A percentile compares a stretch with the other conserved stretches of the same genome.
Evolutionary conservation across 2,113 vertebrate species (phyloP).

Genomic region (Cyprinodon tularosa): DNA sequence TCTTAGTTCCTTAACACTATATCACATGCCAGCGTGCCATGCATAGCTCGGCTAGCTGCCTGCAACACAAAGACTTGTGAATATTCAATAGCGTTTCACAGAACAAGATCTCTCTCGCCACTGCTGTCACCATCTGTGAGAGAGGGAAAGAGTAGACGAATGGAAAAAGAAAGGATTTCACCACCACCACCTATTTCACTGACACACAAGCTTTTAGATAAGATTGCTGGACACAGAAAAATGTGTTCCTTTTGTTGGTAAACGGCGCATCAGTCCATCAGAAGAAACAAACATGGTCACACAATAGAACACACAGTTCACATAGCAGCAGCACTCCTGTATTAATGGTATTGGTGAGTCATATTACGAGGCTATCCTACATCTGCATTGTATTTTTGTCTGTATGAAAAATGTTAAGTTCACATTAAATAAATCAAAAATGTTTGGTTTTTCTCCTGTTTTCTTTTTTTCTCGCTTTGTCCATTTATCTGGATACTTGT

Average conservation of each 20-base stretch:
- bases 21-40: slow-evolving; percentile 46
- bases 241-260: slow-evolving; percentile 27
- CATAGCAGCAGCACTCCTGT: neutral
- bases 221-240: slow-evolving; percentile 27
- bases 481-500: too few relatives aligned
- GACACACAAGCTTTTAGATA: slow-evolving; percentile 65
- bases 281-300: slow-evolving; percentile 1
- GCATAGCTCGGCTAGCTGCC: slow-evolving; percentile 33
- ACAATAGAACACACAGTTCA: slow-evolving; percentile 2
- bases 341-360: neutral
- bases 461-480: too few relatives aligned
- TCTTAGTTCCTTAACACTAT: slow-evolving; percentile 30
- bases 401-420: neutral
- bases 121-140: slow-evolving; percentile 69
- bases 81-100: slow-evolving; percentile 75
- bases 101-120: slow-evolving; percentile 76
- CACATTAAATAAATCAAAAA: neutral
- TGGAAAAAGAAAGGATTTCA: slow-evolving; percentile 75
- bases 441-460: neutral
- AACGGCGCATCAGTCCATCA: slow-evolving; percentile 39
- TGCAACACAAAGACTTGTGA: slow-evolving; percentile 66
- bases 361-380: neutral
- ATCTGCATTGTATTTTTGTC: neutral
- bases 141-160: slow-evolving; percentile 69
- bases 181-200: slow-evolving; percentile 67